Evolutionary conservation across 2,797 vertebrate species (phyloP).

Genomic region (Rhynchotus rufescens): DNA sequence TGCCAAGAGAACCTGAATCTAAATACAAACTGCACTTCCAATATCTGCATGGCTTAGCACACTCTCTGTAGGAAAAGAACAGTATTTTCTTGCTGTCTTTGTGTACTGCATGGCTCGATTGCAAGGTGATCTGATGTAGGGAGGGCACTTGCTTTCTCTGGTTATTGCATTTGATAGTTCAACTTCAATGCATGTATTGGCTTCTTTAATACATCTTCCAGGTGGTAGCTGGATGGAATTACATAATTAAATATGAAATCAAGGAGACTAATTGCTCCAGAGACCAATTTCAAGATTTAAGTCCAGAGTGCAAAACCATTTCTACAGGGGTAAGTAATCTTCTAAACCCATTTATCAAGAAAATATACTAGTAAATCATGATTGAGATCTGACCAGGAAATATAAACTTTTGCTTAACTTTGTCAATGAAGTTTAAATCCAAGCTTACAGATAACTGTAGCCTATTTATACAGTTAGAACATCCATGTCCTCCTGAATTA

Average conservation of each 20-base stretch:
- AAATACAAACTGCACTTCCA: not conserved
- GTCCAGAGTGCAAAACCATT: slow-evolving; percentile 76
- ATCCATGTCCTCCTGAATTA: not conserved
- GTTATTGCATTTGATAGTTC: not conserved
- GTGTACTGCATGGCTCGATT: not conserved
- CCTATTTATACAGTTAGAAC: not conserved
- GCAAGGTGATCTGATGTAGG: not conserved
- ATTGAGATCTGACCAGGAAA: not conserved
- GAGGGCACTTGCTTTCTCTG: not conserved
- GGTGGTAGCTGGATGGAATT: slow-evolving; percentile 89
- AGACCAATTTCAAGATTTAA: slow-evolving; percentile 78
- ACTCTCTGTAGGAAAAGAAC: not conserved
- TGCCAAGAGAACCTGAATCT: not conserved
- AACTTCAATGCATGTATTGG: not conserved
- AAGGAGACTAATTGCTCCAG: slow-evolving; percentile 87
- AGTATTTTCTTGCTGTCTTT: not conserved
- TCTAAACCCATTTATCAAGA: not conserved
- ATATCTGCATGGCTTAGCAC: not conserved
- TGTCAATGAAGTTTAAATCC: not conserved
- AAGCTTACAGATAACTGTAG: not conserved
- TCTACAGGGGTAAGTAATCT: slow-evolving; percentile 75
- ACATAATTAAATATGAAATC: slow-evolving; percentile 81
- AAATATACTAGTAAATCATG: not conserved
- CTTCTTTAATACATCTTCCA: slow-evolving; percentile 62
- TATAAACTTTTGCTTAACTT: not conserved